Base-by-base conservation (phyloP, 2,797 vertebrate genomes). In the Tarsius wallacei region DNA sequence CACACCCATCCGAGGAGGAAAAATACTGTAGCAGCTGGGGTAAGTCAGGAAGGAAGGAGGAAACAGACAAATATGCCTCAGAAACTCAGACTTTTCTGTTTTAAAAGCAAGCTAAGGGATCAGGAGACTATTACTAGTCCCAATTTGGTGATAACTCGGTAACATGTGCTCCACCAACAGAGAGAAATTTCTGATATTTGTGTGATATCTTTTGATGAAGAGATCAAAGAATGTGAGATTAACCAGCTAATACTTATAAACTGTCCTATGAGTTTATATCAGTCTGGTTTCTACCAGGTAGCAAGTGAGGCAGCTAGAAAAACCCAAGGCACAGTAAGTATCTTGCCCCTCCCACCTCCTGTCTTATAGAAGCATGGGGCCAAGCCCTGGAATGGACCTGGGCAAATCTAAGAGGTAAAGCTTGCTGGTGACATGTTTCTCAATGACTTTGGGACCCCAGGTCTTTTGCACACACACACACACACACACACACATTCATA, bases 41-140 rank as follows among this genome's bases (percentile, higher is more conserved):
- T 83, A 68, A 88, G 33, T 42, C 28, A 63, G 49, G 26, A 24
- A 64, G 17, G 2, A 68, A 28, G 19, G 42, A 11, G 9, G 7
- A 64, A 78, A 9, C 28, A 26, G 7, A 77, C 8, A 95, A 88
- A 28, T 0, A 5, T 31, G 33, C 22, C 47, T 14, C 63, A 86
- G 57, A 83, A 96, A 89, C 26, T 51, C 74, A 63, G 71, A 51
- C 24, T 42, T 76, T 74, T 70, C 22, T 78, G 49, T 70, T 85
- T 86, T 86, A 59, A 82, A 96, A 96, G 21, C 49, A 93, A 87
- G 57, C 71, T 61, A 91, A 85, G 53, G 36, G 12, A 76, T 96
- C 33, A 73, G 64, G 80, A 81, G 81, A 49, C 28, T 17, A 87
- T 68, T 31, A 17, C 21, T 51, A 73, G 15, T 49, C 57, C 64